Base-by-base conservation (phyloP, 2,113 vertebrate genomes). In the Bambusicola thoracicus region DNA sequence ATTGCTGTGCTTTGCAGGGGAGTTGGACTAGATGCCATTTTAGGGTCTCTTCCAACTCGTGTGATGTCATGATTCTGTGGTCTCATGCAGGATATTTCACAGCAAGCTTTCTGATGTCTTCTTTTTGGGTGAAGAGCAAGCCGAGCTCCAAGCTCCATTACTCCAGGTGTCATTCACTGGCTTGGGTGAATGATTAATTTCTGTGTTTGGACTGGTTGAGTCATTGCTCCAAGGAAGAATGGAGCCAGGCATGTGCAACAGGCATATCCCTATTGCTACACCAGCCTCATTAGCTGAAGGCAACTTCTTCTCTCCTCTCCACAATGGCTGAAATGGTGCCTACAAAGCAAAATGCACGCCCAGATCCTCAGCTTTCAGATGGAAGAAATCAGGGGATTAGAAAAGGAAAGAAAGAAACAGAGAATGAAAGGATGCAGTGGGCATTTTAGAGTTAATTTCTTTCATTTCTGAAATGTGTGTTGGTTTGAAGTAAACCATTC, bases 111-210 rank as follows among this genome's bases (percentile, higher is more conserved):
- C 30, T 29, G 24, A 21, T 49, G 17, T 43, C 11, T 63, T 66
- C 11, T 17, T 27, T 65, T 66, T 48, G 24, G 34, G 15, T 29
- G 59, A 72, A 0, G 1, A 65, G 29, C 0, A 2, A 44, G 24
- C 8, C 1, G 55, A 87, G 66, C 63, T 85, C 63, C 68, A 80
- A 55, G 88, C 48, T 92, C 58, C 38, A 44, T 40, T 44, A 18
- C 27, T 78, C 49, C 41, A 81, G 7, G 6, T 55, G 58, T 61
- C 15, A 70, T 67, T 91, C 24, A n/a, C 43, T 56, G 2, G 1
- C 43, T 68, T 34, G n/a, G 68, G 72, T 66, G 36, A 95, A 85
- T 77, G 30, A 85, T 94, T 93, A 90, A 88, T 38, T 44, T 38
- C 72, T 43, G n/a, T 53, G 30, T 74, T 62, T 46, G 44, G 29